Base-by-base conservation (phyloP, 2,113 vertebrate species). In the Pollimyrus isidori region DNA sequence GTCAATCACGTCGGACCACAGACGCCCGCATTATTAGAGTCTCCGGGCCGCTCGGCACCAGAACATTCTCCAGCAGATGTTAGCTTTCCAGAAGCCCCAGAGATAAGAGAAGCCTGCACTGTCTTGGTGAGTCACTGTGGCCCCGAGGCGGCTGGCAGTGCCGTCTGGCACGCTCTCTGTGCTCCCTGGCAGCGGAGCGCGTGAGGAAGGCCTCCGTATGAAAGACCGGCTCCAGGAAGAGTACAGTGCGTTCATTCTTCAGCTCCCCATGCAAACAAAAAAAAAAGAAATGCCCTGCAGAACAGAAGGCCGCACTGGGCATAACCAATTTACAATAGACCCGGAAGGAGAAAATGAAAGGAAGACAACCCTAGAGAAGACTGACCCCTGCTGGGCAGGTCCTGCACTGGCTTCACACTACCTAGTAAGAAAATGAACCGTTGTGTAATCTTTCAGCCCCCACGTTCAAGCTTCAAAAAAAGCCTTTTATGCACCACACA, bases 41-140 rank as follows among this genome's bases (percentile, higher is more conserved):
- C 58, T 46, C 39, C 39, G 46, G 39, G 17, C 35, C 7, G 19
- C 35, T 45, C 39, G 21, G 46, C n/a, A 13, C 9, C 0, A 42
- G 35, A 52, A 56, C 50, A 83, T 56, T 76, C 52, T 89, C 53
- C 21, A 49, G 42, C 56, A 52, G 62, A 56, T 62, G 90, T 90
- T 89, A 87, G 89, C 89, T 88, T 91, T 89, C 89, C 89, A 88
- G 89, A 86, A 84, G 84, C 46, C 45, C 73, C 83, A 5, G 85
- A 39, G 46, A 87, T 52, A 49, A 88, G 84, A 89, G 45, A 87
- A 90, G 89, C 88, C 89, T 90, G 90, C 91, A 69, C 90, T 50
- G 90, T 88, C 88, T 76, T 76, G 45, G 89, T 91, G 90, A 90
- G 69, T 90, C 90, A 90, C 82, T 88, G 82, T 53, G 50, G 86